These are phyloP conservation scores for Hypomecis atomaria DNA, from an alignment of 2,888 invertebrate genomes.

Conservation along the genomic window DNA sequence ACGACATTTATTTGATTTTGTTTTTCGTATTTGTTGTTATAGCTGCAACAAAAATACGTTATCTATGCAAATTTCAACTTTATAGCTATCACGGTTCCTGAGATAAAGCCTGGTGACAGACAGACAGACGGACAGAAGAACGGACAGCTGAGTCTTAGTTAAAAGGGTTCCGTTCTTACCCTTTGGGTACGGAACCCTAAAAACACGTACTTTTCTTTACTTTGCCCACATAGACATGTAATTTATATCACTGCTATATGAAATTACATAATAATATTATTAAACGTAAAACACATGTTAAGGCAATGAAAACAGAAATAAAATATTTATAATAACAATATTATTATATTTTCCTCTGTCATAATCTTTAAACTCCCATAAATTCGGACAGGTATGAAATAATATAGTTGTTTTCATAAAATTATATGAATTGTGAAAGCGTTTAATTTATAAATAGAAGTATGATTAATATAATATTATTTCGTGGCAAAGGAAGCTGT, in stretches of 20 bases:
- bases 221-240: no score
- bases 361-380: constrained; percentile 12
- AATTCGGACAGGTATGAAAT: constrained; percentile 13
- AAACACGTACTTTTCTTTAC: no score
- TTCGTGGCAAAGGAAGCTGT: constrained; percentile 1
- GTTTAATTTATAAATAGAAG: not conserved
- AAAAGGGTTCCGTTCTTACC: no score
- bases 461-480: constrained; percentile 4
- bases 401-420: constrained; percentile 4
- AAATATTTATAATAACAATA: constrained; percentile 7
- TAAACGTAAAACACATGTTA: constrained; percentile 3
- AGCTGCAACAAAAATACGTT: no score
- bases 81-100: no score
- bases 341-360: not conserved
- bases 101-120: no score
- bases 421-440: not conserved
- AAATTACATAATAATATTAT: not conserved
- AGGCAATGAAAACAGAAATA: constrained; percentile 4
- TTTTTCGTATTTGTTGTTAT: no score
- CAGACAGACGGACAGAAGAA: no score
- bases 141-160: no score
- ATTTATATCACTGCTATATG: not conserved
- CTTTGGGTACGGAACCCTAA: no score
- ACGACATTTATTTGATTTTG: no score
- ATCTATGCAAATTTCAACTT: no score